Conservation (phyloP, 2,113 vertebrate genomes). For the Oxyruncus cristatus region DNA sequence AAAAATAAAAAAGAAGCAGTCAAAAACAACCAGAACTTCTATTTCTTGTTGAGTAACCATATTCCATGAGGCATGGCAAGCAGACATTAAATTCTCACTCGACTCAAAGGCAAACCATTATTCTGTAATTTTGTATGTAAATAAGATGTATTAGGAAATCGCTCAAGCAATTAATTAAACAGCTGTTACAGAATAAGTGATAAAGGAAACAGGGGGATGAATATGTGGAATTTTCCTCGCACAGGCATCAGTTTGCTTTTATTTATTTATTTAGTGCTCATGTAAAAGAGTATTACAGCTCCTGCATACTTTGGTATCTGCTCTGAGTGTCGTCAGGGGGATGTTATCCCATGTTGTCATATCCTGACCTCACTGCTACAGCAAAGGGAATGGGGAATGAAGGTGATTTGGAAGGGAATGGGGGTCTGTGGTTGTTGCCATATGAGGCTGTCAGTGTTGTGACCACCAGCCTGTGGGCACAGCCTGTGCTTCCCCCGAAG, state of each 20-base stretch:
- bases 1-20: neutral
- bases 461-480: neutral
- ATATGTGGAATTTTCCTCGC: constrained; percentile 52
- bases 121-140: constrained; percentile 77
- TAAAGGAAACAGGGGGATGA: constrained; percentile 62
- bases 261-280: neutral
- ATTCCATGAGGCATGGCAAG: constrained; percentile 47
- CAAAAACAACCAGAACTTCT: constrained; percentile 40
- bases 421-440: neutral
- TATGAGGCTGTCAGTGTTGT: neutral
- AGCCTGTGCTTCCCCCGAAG: neutral
- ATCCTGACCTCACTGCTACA: neutral
- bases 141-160: constrained; percentile 74
- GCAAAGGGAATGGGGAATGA: neutral
- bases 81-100: constrained; percentile 67
- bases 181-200: constrained; percentile 75
- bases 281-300: neutral
- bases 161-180: constrained; percentile 76
- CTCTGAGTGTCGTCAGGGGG: neutral
- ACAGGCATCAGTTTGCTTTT: neutral
- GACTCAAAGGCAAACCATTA: constrained; percentile 69
- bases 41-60: constrained; percentile 61
- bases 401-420: neutral
- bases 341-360: neutral
- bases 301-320: neutral